phyloP scores from a whole-genome alignment of 2,888 invertebrate genomes.

The Mantis religiosa region DNA sequence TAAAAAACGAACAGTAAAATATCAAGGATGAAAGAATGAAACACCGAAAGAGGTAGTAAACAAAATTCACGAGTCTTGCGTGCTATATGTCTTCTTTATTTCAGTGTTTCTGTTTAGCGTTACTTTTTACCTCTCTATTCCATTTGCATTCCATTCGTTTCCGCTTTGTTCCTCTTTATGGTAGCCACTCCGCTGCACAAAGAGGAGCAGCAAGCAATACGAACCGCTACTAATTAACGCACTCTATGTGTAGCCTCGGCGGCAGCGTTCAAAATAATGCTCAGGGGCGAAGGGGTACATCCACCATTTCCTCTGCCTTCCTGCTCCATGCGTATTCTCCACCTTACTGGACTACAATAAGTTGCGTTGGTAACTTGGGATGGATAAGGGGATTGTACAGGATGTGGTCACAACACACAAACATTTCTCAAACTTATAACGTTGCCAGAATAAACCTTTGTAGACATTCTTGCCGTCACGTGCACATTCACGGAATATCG shows the following conservation, averaged over 20 bases:
- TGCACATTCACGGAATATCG: no score
- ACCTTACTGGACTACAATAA: no score
- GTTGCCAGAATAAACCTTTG: no score
- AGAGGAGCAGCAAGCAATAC: neutral
- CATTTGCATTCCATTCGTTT: neutral
- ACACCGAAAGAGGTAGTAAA: neutral
- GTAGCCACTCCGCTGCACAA: neutral
- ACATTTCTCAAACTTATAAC: no score
- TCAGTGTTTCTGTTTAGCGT: neutral
- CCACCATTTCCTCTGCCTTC: constrained; percentile 10
- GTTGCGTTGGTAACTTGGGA: neutral
- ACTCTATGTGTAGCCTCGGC: neutral
- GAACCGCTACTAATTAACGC: constrained; percentile 17
- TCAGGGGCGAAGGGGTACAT: neutral
- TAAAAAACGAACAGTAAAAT: no score
- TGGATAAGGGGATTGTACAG: no score
- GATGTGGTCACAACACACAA: no score
- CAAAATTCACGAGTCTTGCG: neutral
- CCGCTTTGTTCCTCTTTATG: neutral
- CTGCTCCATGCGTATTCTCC: neutral
- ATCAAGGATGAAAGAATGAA: no score
- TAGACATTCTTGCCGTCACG: no score
- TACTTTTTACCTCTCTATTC: neutral
- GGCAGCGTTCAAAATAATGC: neutral
- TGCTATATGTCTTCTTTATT: neutral